Conservation (phyloP, 2,797 vertebrate species). For the Sorex maritimensis region DNA sequence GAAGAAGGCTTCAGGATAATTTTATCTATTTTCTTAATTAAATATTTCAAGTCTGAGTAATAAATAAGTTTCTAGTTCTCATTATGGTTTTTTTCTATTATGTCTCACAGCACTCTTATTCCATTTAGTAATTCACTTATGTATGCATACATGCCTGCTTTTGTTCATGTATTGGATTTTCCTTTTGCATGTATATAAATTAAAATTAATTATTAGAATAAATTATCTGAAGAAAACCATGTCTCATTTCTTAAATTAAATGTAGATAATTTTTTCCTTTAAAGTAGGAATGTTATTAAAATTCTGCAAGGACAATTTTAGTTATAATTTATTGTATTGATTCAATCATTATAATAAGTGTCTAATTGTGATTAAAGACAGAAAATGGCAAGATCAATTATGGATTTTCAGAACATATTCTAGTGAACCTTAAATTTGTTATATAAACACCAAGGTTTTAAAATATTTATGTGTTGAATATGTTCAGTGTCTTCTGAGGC, state of each 20-base stretch:
- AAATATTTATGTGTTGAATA: slow-evolving; percentile 88
- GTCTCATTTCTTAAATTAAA: slow-evolving; percentile 58
- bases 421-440: slow-evolving; percentile 84
- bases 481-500: slow-evolving; percentile 85
- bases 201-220: slow-evolving; percentile 56
- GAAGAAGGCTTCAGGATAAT: background rate
- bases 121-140: background rate
- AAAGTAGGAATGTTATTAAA: slow-evolving; percentile 70
- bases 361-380: slow-evolving; percentile 80
- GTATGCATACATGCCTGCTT: background rate
- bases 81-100: background rate
- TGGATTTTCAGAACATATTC: slow-evolving; percentile 84
- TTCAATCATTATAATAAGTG: slow-evolving; percentile 72
- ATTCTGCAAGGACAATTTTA: slow-evolving; percentile 16
- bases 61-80: background rate
- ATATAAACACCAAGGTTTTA: slow-evolving; percentile 85
- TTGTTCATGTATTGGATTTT: slow-evolving; percentile 22
- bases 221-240: slow-evolving; percentile 28
- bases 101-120: background rate
- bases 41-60: background rate
- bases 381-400: slow-evolving; percentile 66
- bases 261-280: slow-evolving; percentile 51
- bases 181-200: background rate
- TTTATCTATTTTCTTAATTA: background rate
- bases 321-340: slow-evolving; percentile 58